Conservation (phyloP, 2,113 vertebrate genomes). For the Cyanistes caeruleus region DNA sequence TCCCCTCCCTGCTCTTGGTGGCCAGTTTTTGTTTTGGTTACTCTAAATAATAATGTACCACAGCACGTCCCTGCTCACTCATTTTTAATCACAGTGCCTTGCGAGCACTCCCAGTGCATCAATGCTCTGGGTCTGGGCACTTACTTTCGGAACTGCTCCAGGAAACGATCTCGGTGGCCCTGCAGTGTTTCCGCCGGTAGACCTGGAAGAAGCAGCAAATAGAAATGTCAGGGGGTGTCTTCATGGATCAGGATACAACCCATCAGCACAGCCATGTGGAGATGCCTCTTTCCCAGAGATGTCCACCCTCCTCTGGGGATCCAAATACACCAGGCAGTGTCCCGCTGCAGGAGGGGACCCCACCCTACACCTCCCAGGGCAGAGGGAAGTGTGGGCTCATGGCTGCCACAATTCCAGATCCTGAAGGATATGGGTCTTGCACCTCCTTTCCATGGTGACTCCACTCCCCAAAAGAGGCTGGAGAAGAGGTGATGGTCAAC, state of each 20-base stretch:
- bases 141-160: conserved; percentile 97
- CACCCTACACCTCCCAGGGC: rapidly evolving
- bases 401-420: background rate
- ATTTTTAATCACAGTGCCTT: background rate
- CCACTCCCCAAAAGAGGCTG: background rate
- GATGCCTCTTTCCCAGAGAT: background rate
- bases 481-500: background rate
- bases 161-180: conserved; percentile 96
- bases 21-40: background rate
- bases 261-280: rapidly evolving
- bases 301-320: background rate
- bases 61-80: rapidly evolving
- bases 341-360: rapidly evolving
- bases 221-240: rapidly evolving
- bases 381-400: background rate
- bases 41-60: background rate
- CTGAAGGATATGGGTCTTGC: background rate
- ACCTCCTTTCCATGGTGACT: background rate
- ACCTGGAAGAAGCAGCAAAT: conserved; percentile 71
- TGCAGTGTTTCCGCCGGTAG: conserved; percentile 95
- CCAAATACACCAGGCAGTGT: background rate
- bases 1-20: rapidly evolving
- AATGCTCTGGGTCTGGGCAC: background rate
- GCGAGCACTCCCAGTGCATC: background rate
- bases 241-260: background rate